Percentiles rank a stretch among this genome's conserved stretches.
Conservation (phyloP, 2,888 invertebrate species). For the Subacronicta megacephala region DNA sequence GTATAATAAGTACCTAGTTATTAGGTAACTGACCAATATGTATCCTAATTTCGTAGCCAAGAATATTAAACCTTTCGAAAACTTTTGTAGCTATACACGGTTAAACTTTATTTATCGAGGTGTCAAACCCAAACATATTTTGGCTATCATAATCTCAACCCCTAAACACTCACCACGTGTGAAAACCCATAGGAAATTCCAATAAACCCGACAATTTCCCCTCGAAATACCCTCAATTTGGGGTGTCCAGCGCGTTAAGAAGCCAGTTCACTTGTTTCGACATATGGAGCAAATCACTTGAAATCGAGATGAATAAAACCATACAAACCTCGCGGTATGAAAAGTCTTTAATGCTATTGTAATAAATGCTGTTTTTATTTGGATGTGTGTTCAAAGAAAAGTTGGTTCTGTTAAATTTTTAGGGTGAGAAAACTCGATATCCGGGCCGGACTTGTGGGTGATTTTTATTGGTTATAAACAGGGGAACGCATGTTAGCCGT, state of each 20-base stretch:
- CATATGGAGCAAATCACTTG: slow-evolving; percentile 84
- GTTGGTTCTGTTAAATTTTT: slow-evolving; percentile 70
- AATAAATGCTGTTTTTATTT: slow-evolving; percentile 53
- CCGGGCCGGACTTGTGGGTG: slow-evolving; percentile 82
- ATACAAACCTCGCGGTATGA: slow-evolving; percentile 27
- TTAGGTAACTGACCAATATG: no score
- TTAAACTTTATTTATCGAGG: slow-evolving; percentile 19
- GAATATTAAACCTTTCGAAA: background rate
- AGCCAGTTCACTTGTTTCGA: slow-evolving; percentile 84
- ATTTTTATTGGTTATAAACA: slow-evolving; percentile 87
- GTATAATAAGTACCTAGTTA: no score
- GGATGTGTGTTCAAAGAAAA: slow-evolving; percentile 36
- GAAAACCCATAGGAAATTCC: slow-evolving; percentile 85
- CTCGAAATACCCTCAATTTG: slow-evolving; percentile 80
- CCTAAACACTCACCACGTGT: slow-evolving; percentile 69
- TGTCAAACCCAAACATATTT: slow-evolving; percentile 44
- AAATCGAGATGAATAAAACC: slow-evolving; percentile 68
- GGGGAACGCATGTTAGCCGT: slow-evolving; percentile 76
- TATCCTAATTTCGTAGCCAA: no score
- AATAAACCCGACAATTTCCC: slow-evolving; percentile 82
- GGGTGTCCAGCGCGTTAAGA: slow-evolving; percentile 85
- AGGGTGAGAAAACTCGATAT: slow-evolving; percentile 84
- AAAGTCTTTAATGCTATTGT: slow-evolving; percentile 25
- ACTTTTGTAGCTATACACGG: background rate
- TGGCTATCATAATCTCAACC: slow-evolving; percentile 56